phyloP scores from a whole-genome alignment of 2,113 vertebrate species.

The Ranitomeya variabilis region DNA sequence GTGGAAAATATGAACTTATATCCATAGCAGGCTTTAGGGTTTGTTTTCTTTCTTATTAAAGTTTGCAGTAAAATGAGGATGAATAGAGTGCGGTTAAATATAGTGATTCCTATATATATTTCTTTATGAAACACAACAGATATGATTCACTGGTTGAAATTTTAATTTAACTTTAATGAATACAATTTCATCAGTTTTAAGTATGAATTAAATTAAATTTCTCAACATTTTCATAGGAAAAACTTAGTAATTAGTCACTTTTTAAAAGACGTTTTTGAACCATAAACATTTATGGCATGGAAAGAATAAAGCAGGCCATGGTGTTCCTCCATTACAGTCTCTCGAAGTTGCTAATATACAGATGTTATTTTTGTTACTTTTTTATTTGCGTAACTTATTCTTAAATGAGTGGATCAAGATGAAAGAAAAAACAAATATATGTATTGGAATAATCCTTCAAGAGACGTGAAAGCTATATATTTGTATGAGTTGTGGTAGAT shows the following conservation, averaged over 20 bases:
- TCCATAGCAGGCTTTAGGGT: neutral
- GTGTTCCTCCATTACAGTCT: no score
- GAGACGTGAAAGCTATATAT: no score
- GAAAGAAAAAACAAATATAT: no score
- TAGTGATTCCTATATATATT: neutral
- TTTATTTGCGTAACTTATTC: no score
- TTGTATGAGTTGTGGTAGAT: no score
- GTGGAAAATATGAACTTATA: conserved; percentile 26
- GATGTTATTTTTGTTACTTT: no score
- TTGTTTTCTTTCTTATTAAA: conserved; percentile 3
- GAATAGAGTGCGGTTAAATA: neutral
- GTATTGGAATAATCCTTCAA: no score
- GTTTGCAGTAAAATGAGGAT: neutral
- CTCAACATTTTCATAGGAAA: neutral
- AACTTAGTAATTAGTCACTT: neutral
- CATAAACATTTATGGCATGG: neutral
- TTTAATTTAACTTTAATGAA: neutral
- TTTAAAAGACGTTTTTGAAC: neutral
- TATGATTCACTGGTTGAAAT: neutral
- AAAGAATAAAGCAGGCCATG: no score
- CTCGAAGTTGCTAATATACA: no score
- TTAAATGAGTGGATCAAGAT: no score
- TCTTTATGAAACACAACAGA: neutral
- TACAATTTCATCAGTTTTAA: neutral
- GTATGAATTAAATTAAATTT: neutral